Percentiles rank a stretch among this genome's conserved stretches.
Conservation (phyloP, 2,888 invertebrate genomes). For the Eupithecia subumbrata region DNA sequence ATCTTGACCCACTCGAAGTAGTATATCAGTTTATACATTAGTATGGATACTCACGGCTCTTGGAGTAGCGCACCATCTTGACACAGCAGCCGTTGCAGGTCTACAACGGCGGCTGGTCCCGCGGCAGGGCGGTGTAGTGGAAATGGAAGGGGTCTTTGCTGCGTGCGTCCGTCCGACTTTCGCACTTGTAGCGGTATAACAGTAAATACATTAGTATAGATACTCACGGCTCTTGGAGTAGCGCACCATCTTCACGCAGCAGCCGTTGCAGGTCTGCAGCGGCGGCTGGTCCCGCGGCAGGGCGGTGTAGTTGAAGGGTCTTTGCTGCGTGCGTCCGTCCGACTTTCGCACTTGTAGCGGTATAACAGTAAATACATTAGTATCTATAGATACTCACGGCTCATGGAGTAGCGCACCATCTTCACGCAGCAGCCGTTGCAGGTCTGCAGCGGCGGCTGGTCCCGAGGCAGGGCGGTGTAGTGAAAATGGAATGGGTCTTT, state of each 20-base stretch:
- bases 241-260: slow-evolving; percentile 95
- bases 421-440: slow-evolving; percentile 98
- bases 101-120: too few relatives aligned
- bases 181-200: slow-evolving; percentile 71
- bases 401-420: slow-evolving; percentile 96
- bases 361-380: not conserved
- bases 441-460: slow-evolving; percentile 94
- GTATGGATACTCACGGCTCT: slow-evolving; percentile 89
- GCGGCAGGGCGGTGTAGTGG: too few relatives aligned
- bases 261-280: too few relatives aligned
- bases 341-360: slow-evolving; percentile 80
- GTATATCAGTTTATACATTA: slow-evolving; percentile 1
- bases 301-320: too few relatives aligned
- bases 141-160: slow-evolving; percentile 85
- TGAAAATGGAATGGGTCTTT: slow-evolving; percentile 97
- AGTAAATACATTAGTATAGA: slow-evolving; percentile 17
- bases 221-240: slow-evolving; percentile 94
- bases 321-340: too few relatives aligned
- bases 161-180: too few relatives aligned
- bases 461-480: slow-evolving; percentile 93
- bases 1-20: slow-evolving; percentile 88
- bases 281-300: too few relatives aligned
- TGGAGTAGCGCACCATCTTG: slow-evolving; percentile 96
- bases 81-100: slow-evolving; percentile 71
- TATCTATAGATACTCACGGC: slow-evolving; percentile 89